Conservation (phyloP, 2,113 vertebrate species). For the human region DNA sequence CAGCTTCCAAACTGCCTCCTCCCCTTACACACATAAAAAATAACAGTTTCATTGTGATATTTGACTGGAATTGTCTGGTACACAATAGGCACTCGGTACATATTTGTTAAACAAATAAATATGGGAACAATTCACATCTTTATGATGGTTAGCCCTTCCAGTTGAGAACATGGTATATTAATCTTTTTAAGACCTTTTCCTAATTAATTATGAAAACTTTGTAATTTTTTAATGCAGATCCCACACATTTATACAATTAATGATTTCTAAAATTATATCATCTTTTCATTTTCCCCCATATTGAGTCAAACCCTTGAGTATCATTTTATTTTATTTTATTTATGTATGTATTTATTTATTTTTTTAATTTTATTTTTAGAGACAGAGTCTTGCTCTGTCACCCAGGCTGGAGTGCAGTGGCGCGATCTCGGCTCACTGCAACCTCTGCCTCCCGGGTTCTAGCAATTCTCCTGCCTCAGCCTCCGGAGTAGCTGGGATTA, state of each 20-base stretch:
- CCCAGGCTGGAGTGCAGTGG: too few relatives aligned
- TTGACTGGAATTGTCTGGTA: constrained; percentile 37
- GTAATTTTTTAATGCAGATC: constrained; percentile 6
- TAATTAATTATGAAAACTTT: constrained; percentile 18
- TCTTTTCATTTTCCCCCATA: not conserved
- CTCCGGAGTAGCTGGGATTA: too few relatives aligned
- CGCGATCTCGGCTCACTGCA: too few relatives aligned
- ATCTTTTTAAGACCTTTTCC: constrained; percentile 1
- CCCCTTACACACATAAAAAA: not conserved
- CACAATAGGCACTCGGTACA: not conserved
- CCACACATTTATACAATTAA: not conserved
- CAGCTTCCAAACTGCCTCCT: constrained; percentile 20
- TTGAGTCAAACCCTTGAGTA: not conserved
- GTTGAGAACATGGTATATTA: not conserved
- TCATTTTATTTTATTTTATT: too few relatives aligned
- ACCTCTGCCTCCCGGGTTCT: too few relatives aligned
- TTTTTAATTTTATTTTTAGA: too few relatives aligned
- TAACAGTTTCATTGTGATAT: not conserved
- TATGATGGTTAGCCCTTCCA: not conserved
- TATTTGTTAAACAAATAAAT: constrained; percentile 47
- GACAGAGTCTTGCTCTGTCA: too few relatives aligned
- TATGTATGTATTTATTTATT: too few relatives aligned
- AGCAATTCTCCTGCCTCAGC: too few relatives aligned
- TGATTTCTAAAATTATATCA: constrained; percentile 26
- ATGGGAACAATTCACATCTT: constrained; percentile 23